Conservation (phyloP, 2,113 vertebrate species). For the Emberiza fucata region DNA sequence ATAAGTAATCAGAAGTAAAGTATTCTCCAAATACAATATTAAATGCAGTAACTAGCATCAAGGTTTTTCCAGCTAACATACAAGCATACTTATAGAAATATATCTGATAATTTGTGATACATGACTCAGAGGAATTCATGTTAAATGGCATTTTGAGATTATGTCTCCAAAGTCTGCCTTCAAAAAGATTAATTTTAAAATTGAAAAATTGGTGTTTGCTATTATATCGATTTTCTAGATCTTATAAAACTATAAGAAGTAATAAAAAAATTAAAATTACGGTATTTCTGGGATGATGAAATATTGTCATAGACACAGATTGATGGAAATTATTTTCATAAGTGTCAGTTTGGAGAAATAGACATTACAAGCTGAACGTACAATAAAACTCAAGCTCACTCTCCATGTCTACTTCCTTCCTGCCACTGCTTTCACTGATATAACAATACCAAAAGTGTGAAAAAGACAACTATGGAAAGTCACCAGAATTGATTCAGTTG, state of each 20-base stretch:
- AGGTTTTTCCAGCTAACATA: not conserved
- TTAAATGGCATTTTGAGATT: not conserved
- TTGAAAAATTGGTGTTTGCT: not conserved
- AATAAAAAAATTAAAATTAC: not conserved
- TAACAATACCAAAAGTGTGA: not conserved
- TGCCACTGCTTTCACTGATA: not conserved
- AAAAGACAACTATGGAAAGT: not conserved
- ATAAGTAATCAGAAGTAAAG: not conserved
- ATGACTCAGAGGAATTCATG: not conserved
- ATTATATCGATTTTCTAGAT: not conserved
- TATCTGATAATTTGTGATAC: not conserved
- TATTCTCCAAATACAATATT: not conserved
- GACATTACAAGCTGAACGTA: not conserved
- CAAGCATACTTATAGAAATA: not conserved
- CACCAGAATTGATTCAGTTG: not conserved
- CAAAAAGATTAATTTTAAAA: not conserved
- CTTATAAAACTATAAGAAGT: not conserved
- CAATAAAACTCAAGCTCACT: not conserved
- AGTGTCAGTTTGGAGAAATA: not conserved
- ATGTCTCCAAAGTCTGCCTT: not conserved
- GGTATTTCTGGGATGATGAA: rapidly evolving
- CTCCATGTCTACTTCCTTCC: rapidly evolving
- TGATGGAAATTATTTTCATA: not conserved
- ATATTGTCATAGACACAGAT: not conserved
- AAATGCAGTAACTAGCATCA: not conserved